Base-by-base conservation (phyloP, 1,140 invertebrate genomes). In the Coptotermes formosanus region DNA sequence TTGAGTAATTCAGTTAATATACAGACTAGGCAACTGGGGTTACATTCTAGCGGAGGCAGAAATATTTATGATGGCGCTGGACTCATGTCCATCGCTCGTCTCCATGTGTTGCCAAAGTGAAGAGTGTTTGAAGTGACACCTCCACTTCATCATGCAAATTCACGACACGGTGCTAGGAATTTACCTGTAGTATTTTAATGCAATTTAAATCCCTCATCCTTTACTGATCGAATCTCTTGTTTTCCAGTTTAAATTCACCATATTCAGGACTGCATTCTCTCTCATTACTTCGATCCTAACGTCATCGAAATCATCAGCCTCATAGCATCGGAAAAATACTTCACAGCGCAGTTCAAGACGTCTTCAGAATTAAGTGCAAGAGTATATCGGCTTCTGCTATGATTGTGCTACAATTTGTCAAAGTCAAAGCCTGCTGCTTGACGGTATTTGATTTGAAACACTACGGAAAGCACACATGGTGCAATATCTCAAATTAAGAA, bases 211-310 rank as follows among this genome's bases (percentile, higher is more conserved):
- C 38, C 38, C 4, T 38, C 38, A 4, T 38, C 38, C 38, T 38
- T 38, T 38, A 38, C 38, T 38, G 4, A 55, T 19, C 14, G 19
- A 55, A 19, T 75, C 9, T n/a, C 30, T 75, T 75, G 2, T 75
- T 75, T 75, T 75, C 14, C n/a, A 75, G 64, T 75, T 75, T 16
- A 75, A 75, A 75, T 75, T 75, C 64, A n/a, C 25, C 64, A 75
- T 75, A 25, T 75, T 75, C 64, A 75, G 64, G n/a, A 75, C 64
- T 75, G 25, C n/a, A n/a, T 75, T 75, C 64, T 75, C 64, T 1
- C 64, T 75, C 16, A 2, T 75, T 12, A 75, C 64, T 30, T 75
- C 64, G n/a, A n/a, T 75, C n/a, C 64, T 75, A 3, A 69, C 64
- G n/a, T 75, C 64, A 30, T 75, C 64, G 7, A 30, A 25, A 12